Evolutionary conservation across 2,888 invertebrate genomes (phyloP), one percentile per base, ranked within the genome.

Genomic region (Cyclophora albipunctata): DNA sequence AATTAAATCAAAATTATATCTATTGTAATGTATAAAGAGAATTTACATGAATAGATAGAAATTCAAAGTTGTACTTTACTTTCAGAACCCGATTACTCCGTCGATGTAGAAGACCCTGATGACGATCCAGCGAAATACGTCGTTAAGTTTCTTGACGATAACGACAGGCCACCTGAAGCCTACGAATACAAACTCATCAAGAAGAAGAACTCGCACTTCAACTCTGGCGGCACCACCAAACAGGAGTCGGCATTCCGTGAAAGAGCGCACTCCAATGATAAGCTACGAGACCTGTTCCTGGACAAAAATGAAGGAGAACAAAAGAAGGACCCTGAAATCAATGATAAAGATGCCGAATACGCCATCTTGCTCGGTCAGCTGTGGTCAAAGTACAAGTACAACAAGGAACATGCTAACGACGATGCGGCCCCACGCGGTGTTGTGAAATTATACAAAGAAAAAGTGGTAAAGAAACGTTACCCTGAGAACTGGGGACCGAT

Each of bases 181-280:
- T 92, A 91, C 57, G 86, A 91, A 58, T 91, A 91, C 61, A 90
- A 76, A 65, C 64, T 85, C 33, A 87, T 89, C 33, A 90, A 90
- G 64, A 90, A 91, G 63, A 90, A 88, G 60, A 87, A 78, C 54
- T 54, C 56, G 4, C 59, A 55, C 42, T 71, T 64, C 63, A 75
- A 56, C 34, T 71, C 68, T 35, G 52, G 54, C 42, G 61, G 58
- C 5, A 51, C 61, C 3, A 59, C 58, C 20, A 78, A 74, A 49
- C 81, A 81, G 50, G 84, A 84, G 67, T 86, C 88, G 0, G 78
- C 87, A 42, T 88, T 88, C 53, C 85, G 88, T 42, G 88, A 88
- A 58, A 72, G 88, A 55, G 75, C 71, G 54, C 85, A 84, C 52
- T 71, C 81, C 2, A 84, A 86, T 55, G 85, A 86, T 34, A 75